phyloP scores from a whole-genome alignment of 2,113 vertebrate genomes.

The pig (Sus scrofa) region DNA sequence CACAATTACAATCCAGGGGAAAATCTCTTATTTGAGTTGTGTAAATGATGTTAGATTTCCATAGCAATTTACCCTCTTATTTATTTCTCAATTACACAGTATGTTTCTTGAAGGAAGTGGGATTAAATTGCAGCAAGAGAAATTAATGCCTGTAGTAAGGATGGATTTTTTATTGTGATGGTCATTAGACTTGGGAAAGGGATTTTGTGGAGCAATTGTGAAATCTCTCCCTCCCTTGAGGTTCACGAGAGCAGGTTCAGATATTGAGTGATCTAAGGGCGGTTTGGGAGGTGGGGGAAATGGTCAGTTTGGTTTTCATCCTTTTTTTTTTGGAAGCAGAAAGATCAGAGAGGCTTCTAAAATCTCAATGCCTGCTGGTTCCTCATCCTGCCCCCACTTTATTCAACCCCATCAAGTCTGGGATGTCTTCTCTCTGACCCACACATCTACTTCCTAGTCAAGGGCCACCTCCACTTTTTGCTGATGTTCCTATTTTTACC shows the following conservation, averaged over 20 bases:
- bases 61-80: constrained; percentile 42
- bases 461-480: neutral
- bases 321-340: constrained; percentile 22
- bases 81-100: constrained; percentile 61
- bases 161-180: constrained; percentile 36
- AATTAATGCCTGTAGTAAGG: neutral
- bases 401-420: neutral
- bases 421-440: neutral
- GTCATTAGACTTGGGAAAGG: neutral
- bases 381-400: neutral
- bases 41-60: constrained; percentile 53
- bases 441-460: neutral
- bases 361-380: neutral
- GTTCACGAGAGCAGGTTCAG: neutral
- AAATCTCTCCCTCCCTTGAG: neutral
- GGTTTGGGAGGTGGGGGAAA: no score
- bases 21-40: constrained; percentile 44
- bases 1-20: constrained; percentile 48
- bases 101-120: constrained; percentile 53
- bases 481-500: neutral
- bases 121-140: constrained; percentile 48
- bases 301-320: neutral
- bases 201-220: neutral
- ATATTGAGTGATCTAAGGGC: neutral
- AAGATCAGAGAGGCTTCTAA: neutral